Conservation (phyloP, 2,888 invertebrate genomes). For the Stenichneumon culpator region DNA sequence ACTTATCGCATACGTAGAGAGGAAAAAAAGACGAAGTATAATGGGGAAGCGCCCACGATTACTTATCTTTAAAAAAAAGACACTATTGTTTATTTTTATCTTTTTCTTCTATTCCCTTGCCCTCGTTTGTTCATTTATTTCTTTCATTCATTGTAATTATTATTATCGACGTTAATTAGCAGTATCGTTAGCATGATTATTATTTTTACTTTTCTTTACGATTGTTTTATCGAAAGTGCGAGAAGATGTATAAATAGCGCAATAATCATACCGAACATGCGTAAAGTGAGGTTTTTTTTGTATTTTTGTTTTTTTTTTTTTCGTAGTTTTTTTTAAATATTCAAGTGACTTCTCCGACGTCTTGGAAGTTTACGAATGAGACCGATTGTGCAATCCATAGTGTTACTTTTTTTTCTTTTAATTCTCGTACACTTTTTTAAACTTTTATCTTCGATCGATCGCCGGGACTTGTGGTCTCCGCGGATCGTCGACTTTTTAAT, state of each 20-base stretch:
- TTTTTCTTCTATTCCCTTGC: conserved; percentile 25
- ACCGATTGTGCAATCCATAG: conserved; percentile 81
- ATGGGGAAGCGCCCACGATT: conserved; percentile 46
- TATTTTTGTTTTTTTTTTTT: conserved; percentile 24
- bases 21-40: conserved; percentile 33
- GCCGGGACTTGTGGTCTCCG: conserved; percentile 27
- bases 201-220: conserved; percentile 6
- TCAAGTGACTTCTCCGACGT: conserved; percentile 56
- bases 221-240: conserved; percentile 18
- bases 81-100: conserved; percentile 37
- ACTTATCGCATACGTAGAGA: conserved; percentile 68
- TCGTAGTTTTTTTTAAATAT: conserved; percentile 23
- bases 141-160: conserved; percentile 54
- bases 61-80: conserved; percentile 56
- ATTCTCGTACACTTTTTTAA: conserved; percentile 12
- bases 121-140: conserved; percentile 25
- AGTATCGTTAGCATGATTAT: conserved; percentile 25
- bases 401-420: conserved; percentile 43
- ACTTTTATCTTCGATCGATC: conserved; percentile 41
- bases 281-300: conserved; percentile 39
- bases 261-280: conserved; percentile 46
- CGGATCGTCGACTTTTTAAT: not conserved
- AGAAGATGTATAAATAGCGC: conserved; percentile 46
- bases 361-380: conserved; percentile 75
- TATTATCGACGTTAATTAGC: conserved; percentile 44